These are phyloP conservation scores for Helicoverpa armigera DNA, from an alignment of 1,140 invertebrate species.

Conservation along the genomic window DNA sequence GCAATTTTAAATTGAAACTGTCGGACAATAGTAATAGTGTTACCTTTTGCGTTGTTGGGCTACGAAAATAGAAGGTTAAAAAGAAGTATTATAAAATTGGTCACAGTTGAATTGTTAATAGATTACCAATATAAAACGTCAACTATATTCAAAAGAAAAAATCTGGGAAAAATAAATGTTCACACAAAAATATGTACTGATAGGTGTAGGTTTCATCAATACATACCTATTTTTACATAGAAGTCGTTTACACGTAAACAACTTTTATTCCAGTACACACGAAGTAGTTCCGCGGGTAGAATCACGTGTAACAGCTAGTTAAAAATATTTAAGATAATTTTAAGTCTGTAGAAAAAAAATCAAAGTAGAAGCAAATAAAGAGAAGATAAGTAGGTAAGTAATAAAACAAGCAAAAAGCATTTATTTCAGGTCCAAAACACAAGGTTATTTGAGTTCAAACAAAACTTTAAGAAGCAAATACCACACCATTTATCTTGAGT, in stretches of 20 bases:
- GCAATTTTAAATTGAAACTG: slow-evolving; percentile 54
- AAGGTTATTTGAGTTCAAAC: neutral
- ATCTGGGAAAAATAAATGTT: neutral
- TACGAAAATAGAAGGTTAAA: neutral
- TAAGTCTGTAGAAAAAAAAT: no score
- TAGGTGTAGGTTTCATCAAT: no score
- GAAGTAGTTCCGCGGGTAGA: no score
- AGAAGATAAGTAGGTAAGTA: neutral
- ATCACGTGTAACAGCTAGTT: no score
- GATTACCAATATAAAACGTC: no score
- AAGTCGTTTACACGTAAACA: no score
- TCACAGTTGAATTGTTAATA: no score
- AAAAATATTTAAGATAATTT: no score
- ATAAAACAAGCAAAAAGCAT: neutral
- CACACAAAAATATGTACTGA: neutral
- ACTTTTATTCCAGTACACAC: no score
- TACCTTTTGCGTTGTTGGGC: slow-evolving; percentile 13
- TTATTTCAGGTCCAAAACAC: neutral
- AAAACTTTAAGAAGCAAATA: slow-evolving; percentile 4
- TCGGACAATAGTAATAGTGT: slow-evolving; percentile 49
- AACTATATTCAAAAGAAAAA: neutral
- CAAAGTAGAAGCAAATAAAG: neutral
- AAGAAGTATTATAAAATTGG: no score
- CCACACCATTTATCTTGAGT: slow-evolving; percentile 8
- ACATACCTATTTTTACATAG: no score